Percentiles rank a stretch among this genome's conserved stretches.
These are phyloP conservation scores for Cercopithecus mona DNA, from an alignment of 2,113 vertebrate genomes.

Conservation along the genomic window DNA sequence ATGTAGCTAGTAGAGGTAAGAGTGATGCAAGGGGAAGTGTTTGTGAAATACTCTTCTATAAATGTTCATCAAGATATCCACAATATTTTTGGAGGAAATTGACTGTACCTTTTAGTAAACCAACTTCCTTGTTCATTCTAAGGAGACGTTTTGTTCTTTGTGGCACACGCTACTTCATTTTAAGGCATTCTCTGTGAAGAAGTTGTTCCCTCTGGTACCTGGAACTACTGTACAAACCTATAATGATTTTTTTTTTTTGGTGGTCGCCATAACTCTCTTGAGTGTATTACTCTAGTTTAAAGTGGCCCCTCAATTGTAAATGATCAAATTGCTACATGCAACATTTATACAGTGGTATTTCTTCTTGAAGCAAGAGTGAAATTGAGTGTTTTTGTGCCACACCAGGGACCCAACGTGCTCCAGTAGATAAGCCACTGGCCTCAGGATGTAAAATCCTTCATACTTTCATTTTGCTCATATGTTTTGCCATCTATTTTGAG, in stretches of 20 bases:
- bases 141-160: constrained; percentile 24
- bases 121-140: constrained; percentile 35
- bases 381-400: constrained; percentile 65
- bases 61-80: neutral
- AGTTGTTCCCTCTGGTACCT: constrained; percentile 52
- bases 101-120: neutral
- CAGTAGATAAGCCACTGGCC: constrained; percentile 55
- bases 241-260: constrained; percentile 52
- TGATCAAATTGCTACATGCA: constrained; percentile 63
- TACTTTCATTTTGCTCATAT: constrained; percentile 32
- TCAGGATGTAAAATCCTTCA: constrained; percentile 15
- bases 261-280: constrained; percentile 63
- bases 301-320: constrained; percentile 61
- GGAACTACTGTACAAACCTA: constrained; percentile 47
- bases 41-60: neutral
- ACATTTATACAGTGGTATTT: constrained; percentile 59
- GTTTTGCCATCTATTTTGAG: constrained; percentile 43
- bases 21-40: neutral
- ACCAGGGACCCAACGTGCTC: constrained; percentile 60
- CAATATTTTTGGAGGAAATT: constrained; percentile 14
- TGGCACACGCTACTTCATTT: constrained; percentile 42
- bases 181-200: constrained; percentile 52
- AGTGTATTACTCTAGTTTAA: constrained; percentile 61
- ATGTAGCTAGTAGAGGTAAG: neutral
- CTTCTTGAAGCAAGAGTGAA: constrained; percentile 61